Base-by-base conservation (phyloP, 2,888 invertebrate species). In the Notocelia uddmanniana region DNA sequence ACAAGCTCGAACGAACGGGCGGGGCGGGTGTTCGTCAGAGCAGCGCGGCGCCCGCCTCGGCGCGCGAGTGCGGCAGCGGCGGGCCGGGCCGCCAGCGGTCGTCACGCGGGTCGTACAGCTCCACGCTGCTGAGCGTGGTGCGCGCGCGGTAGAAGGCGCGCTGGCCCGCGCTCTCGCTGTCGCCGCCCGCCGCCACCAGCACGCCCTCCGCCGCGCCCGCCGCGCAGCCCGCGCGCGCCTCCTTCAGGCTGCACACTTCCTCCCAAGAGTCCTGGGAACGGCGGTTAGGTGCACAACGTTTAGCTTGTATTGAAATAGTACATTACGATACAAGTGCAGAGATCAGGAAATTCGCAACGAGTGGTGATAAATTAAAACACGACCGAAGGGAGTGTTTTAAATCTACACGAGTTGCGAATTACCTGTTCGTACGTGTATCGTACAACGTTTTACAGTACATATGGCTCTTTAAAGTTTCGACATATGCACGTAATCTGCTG, bases 11-110 rank as follows among this genome's bases (percentile, higher is more conserved):
- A 31, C 31, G 31, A 9, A 31, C 31, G 31, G 31, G 31, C 5
- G 5, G 31, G 31, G 26, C 26, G 18, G 1, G 58, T 71, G 73
- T 74, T 74, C 79, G 94, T 95, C 95, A 96, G 85, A 96, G 96
- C 83, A 97, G 96, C 71, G 97, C 97, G 75, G 97, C 97, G 74
- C 97, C 97, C 57, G 98, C 97, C 90, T 98, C 98, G 68, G 97
- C 97, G 76, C 98, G 95, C 79, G 97, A 96, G 83, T 97, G 96
- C 26, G 97, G 97, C 84, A 98, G 94, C 75, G 96, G 95, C 58
- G 97, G 96, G 77, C 97, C 96, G 80, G 96, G 94, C 76, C 95
- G 95, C 98, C 98, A 98, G 66, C 92, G 90, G 88, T 96, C 96
- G 37, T 94, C 95, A 69, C 95, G 91, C 11, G 98, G 98, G 91